These are phyloP conservation scores for Zenarchopterus dispar DNA, from an alignment of 2,797 vertebrate species.

Conservation along the genomic window DNA sequence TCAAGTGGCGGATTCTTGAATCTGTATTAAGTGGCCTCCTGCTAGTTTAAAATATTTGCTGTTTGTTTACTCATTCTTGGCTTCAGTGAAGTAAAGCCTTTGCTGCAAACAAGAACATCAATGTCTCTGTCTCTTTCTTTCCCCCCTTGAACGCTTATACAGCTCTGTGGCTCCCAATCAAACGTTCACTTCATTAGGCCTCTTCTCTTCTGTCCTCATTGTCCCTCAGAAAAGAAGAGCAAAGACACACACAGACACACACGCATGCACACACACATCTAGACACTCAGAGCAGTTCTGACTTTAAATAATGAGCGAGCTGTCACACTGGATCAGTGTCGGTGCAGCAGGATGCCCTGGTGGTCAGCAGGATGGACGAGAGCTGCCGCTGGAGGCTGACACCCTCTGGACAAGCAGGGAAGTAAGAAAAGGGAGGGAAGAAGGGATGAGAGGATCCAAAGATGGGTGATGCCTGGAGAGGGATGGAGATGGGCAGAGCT, in stretches of 20 bases:
- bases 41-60: background rate
- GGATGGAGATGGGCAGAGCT: slow-evolving; percentile 42
- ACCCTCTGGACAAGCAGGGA: slow-evolving; percentile 57
- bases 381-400: slow-evolving; percentile 63
- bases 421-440: slow-evolving; percentile 19
- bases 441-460: background rate
- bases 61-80: slow-evolving; percentile 36
- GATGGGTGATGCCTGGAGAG: slow-evolving; percentile 15
- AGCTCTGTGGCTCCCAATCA: slow-evolving; percentile 67
- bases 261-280: slow-evolving; percentile 28
- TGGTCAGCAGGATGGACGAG: slow-evolving; percentile 75
- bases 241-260: slow-evolving; percentile 32
- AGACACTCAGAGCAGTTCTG: slow-evolving; percentile 56
- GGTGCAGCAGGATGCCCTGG: slow-evolving; percentile 59
- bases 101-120: slow-evolving; percentile 50
- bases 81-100: slow-evolving; percentile 27
- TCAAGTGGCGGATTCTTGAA: no score
- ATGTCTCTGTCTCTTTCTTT: slow-evolving; percentile 31
- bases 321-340: slow-evolving; percentile 79
- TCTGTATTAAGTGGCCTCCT: background rate
- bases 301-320: slow-evolving; percentile 84
- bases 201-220: slow-evolving; percentile 49
- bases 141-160: slow-evolving; percentile 45
- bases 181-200: slow-evolving; percentile 71
- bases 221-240: slow-evolving; percentile 58